phyloP scores from a whole-genome alignment of 2,797 vertebrate species.

The Borostomias antarcticus region DNA sequence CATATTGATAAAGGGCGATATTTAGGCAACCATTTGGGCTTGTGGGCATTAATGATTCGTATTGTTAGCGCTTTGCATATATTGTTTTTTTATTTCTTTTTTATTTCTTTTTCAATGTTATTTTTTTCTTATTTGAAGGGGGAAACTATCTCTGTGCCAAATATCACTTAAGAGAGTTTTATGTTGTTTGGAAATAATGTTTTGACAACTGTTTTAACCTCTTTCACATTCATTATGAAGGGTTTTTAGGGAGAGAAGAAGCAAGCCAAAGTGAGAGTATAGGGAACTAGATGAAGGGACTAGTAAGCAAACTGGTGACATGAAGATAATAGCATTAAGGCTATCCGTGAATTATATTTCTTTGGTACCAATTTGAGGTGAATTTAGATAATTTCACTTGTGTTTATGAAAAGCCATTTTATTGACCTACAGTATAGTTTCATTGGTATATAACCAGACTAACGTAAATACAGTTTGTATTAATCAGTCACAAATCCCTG shows the following conservation, averaged over 20 bases:
- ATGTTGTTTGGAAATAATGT: neutral
- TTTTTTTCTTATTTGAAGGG: slow-evolving; percentile 10
- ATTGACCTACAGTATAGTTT: neutral
- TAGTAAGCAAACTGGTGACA: neutral
- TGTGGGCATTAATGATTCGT: slow-evolving; percentile 20
- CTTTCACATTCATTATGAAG: no score
- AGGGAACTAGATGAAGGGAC: neutral
- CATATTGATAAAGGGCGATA: neutral
- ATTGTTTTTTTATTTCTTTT: slow-evolving; percentile 15
- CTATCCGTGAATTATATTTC: slow-evolving; percentile 8
- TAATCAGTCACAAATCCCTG: slow-evolving; percentile 35
- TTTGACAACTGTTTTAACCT: no score
- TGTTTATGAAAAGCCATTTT: neutral
- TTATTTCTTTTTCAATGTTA: neutral
- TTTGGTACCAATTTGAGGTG: neutral
- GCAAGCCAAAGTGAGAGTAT: neutral
- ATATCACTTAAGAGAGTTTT: slow-evolving; percentile 3
- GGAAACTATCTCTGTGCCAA: neutral
- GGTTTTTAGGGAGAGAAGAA: neutral
- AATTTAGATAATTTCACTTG: neutral
- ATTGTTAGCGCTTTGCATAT: slow-evolving; percentile 8
- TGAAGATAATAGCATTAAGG: slow-evolving; percentile 10
- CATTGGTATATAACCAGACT: neutral
- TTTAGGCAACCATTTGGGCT: slow-evolving; percentile 16
- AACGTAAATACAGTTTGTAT: slow-evolving; percentile 17